phyloP scores from a whole-genome alignment of 2,888 invertebrate species.

The Brachypalpus laphriformis region DNA sequence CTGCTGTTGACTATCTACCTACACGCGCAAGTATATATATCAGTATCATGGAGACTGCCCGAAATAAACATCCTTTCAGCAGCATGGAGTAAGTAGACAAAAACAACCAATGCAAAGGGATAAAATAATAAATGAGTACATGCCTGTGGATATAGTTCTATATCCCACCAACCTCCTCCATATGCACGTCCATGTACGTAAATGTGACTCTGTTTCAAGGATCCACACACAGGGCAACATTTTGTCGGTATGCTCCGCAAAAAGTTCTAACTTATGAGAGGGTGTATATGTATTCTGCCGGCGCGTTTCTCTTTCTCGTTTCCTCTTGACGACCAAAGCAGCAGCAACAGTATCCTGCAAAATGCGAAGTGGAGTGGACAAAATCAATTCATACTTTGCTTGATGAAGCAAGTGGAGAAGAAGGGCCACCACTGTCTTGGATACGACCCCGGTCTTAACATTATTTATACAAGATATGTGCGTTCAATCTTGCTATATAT shows the following conservation, averaged over 20 bases:
- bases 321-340: conserved; percentile 56
- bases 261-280: conserved; percentile 72
- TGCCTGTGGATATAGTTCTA: conserved; percentile 74
- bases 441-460: conserved; percentile 53
- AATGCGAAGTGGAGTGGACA: conserved; percentile 72
- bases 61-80: conserved; percentile 73
- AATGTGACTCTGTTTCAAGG: conserved; percentile 73
- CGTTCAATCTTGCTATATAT: not conserved
- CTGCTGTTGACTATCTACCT: conserved; percentile 64
- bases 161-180: conserved; percentile 73
- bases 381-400: conserved; percentile 72
- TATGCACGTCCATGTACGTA: conserved; percentile 71
- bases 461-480: conserved; percentile 17
- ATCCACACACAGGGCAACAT: conserved; percentile 72
- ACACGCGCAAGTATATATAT: conserved; percentile 62
- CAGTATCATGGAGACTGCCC: conserved; percentile 69
- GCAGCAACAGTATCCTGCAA: conserved; percentile 73
- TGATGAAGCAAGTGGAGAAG: conserved; percentile 69
- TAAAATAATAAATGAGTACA: conserved; percentile 74
- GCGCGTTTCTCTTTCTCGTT: conserved; percentile 67
- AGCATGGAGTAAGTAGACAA: conserved; percentile 72
- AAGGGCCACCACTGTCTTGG: conserved; percentile 52
- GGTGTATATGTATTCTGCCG: conserved; percentile 61
- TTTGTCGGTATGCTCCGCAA: conserved; percentile 69
- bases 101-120: conserved; percentile 74